Percentiles rank a stretch among this genome's conserved stretches.
Evolutionary conservation across 2,113 vertebrate species (phyloP).

Genomic region (Takifugu flavidus): DNA sequence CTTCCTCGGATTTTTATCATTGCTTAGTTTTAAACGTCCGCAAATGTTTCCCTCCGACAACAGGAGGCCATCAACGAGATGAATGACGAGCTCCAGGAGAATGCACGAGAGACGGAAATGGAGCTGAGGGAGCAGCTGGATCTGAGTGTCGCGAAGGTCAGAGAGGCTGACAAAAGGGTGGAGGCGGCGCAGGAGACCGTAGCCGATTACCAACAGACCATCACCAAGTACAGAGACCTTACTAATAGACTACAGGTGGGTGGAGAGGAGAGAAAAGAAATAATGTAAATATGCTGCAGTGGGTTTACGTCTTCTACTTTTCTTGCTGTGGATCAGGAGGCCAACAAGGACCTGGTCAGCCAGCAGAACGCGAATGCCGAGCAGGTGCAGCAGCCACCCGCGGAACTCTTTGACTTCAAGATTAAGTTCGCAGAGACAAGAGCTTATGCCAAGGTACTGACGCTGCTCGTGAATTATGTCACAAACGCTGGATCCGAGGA

Average conservation of each 20-base stretch:
- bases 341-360: conserved; percentile 89
- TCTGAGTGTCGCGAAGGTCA: conserved; percentile 78
- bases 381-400: conserved; percentile 86
- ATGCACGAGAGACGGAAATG: conserved; percentile 92
- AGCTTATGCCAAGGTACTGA: conserved; percentile 92
- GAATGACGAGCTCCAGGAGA: conserved; percentile 98
- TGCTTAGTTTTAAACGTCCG: not conserved
- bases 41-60: not conserved
- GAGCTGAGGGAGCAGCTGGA: conserved; percentile 95
- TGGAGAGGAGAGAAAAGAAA: not conserved
- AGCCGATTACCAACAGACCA: conserved; percentile 95
- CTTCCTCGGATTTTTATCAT: not conserved
- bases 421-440: conserved; percentile 98
- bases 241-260: conserved; percentile 87
- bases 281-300: not conserved
- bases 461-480: too few relatives aligned
- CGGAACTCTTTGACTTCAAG: conserved; percentile 97
- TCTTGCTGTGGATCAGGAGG: conserved; percentile 72
- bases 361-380: conserved; percentile 88
- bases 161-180: conserved; percentile 88
- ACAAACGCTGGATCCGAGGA: too few relatives aligned
- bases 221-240: conserved; percentile 92
- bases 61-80: conserved; percentile 99
- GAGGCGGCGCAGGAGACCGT: conserved; percentile 94
- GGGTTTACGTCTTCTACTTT: not conserved